Conservation (phyloP, 2,888 invertebrate species). For the Nymphalis urticae region DNA sequence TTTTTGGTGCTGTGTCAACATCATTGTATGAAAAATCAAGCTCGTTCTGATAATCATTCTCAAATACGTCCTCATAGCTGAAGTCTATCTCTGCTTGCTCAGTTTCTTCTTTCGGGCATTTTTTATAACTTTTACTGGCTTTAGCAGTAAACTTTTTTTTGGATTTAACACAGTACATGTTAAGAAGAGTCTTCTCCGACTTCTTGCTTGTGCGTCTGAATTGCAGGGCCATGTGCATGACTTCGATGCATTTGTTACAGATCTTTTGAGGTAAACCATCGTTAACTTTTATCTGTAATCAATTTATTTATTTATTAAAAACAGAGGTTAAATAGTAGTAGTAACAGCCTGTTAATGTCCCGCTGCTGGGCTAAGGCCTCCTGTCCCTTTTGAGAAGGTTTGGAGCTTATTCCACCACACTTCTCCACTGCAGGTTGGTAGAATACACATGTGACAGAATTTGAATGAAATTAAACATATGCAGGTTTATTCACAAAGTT, state of each 20-base stretch:
- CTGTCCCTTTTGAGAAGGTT: too few species aligned
- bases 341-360: too few species aligned
- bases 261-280: conserved; percentile 68
- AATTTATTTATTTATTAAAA: too few species aligned
- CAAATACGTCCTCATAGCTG: conserved; percentile 40
- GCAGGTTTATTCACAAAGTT: too few species aligned
- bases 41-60: conserved; percentile 48
- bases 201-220: conserved; percentile 58
- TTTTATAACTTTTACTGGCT: conserved; percentile 34
- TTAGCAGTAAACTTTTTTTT: conserved; percentile 36
- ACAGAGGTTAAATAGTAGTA: too few species aligned
- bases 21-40: conserved; percentile 41
- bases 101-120: conserved; percentile 23
- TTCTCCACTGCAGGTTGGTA: too few species aligned
- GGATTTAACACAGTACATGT: conserved; percentile 42
- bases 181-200: conserved; percentile 53
- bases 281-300: conserved; percentile 60
- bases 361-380: too few species aligned
- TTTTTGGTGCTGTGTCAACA: conserved; percentile 37
- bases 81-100: conserved; percentile 30
- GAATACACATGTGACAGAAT: too few species aligned
- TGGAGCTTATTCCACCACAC: too few species aligned
- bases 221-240: conserved; percentile 51
- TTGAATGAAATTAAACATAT: too few species aligned
- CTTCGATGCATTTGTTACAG: conserved; percentile 55